A percentile compares a stretch with the other conserved stretches of the same genome.
Conservation (phyloP, 35 echinoderm and acorn worm genomes). For the Apostichopus californicus region DNA sequence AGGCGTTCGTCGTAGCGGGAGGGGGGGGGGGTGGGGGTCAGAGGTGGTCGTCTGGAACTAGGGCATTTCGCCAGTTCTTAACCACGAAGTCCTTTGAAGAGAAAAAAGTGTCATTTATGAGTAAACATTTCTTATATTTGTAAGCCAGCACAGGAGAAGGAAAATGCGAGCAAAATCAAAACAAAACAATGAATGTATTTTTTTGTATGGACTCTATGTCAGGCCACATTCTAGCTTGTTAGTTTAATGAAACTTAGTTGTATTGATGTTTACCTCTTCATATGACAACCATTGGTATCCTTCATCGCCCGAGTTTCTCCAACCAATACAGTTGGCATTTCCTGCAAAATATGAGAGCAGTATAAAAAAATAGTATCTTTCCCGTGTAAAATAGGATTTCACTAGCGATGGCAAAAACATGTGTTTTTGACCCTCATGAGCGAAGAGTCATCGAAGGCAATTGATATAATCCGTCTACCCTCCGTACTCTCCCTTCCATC, state of each 20-base stretch:
- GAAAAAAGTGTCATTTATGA: too few species aligned
- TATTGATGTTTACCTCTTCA: neutral
- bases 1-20: too few species aligned
- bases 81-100: too few species aligned
- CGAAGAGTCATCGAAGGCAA: neutral
- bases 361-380: neutral
- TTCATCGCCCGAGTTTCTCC: neutral
- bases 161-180: too few species aligned
- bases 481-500: neutral
- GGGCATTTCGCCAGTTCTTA: too few species aligned
- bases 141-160: too few species aligned
- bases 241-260: too few species aligned
- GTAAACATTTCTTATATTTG: too few species aligned
- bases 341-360: neutral
- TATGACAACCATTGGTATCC: conserved; percentile 9
- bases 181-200: too few species aligned
- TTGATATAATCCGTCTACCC: neutral
- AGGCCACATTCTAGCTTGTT: too few species aligned
- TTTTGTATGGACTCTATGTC: too few species aligned
- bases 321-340: conserved; percentile 11
- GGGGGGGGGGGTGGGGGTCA: neutral
- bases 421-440: neutral
- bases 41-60: neutral
- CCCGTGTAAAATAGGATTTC: neutral
- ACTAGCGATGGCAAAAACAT: too few species aligned